Percentiles rank a stretch among this genome's conserved stretches.
These are phyloP conservation scores for Metopolophium dirhodum DNA, from an alignment of 1,140 invertebrate species.

Conservation along the genomic window DNA sequence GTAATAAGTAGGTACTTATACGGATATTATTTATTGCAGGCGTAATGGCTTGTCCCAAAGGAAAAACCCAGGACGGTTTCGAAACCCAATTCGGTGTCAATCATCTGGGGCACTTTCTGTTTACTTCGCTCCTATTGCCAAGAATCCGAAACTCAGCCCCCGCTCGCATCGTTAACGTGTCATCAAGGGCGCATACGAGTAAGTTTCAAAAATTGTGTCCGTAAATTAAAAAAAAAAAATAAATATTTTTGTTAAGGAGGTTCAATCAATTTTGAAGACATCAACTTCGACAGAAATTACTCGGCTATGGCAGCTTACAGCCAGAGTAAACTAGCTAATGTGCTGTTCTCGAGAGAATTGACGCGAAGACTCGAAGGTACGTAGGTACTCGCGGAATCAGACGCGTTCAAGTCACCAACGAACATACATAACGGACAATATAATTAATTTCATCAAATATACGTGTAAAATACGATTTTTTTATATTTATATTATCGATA, in stretches of 20 bases:
- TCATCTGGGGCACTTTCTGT: conserved; percentile 83
- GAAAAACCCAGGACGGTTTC: conserved; percentile 68
- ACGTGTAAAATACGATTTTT: neutral
- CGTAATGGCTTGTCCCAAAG: conserved; percentile 74
- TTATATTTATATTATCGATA: neutral
- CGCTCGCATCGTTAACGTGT: conserved; percentile 73
- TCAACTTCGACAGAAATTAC: conserved; percentile 72
- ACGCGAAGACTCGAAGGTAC: conserved; percentile 67
- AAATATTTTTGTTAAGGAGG: conserved; percentile 64
- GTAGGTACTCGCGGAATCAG: neutral
- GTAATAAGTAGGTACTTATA: too few species aligned
- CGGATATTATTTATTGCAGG: conserved; percentile 60
- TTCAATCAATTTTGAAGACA: conserved; percentile 73
- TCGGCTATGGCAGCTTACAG: conserved; percentile 69
- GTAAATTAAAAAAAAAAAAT: neutral
- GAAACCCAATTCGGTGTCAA: conserved; percentile 82
- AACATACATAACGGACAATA: neutral
- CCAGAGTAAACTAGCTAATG: conserved; percentile 79
- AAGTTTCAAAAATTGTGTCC: conserved; percentile 58
- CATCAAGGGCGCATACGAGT: conserved; percentile 71
- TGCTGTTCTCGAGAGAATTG: conserved; percentile 75
- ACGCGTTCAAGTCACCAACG: neutral
- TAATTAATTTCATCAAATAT: neutral
- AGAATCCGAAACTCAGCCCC: conserved; percentile 69
- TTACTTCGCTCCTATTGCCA: conserved; percentile 79